phyloP scores from a whole-genome alignment of 2,113 vertebrate species.

The Nannobrachium achirus region DNA sequence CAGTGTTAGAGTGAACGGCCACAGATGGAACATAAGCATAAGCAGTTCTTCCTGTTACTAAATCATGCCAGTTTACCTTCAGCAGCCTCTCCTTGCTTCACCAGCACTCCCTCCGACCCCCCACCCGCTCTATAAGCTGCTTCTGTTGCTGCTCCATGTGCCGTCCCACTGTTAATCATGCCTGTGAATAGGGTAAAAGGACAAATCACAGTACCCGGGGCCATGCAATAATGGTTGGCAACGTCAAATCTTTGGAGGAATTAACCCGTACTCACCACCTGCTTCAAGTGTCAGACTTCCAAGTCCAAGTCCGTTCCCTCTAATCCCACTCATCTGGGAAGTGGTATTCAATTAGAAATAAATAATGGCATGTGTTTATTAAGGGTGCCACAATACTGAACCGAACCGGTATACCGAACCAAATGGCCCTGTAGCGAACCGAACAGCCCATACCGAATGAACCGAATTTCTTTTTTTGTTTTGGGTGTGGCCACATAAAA shows the following conservation, averaged over 20 bases:
- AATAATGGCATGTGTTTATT: too few species aligned
- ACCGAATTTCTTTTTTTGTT: too few species aligned
- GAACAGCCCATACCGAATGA: too few species aligned
- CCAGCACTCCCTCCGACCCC: neutral
- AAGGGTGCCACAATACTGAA: too few species aligned
- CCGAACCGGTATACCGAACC: too few species aligned
- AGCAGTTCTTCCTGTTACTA: slow-evolving; percentile 36
- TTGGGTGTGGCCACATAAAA: too few species aligned
- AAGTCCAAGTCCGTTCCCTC: slow-evolving; percentile 19
- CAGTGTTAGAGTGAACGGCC: slow-evolving; percentile 34
- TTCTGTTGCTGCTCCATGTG: slow-evolving; percentile 15
- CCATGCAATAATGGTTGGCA: slow-evolving; percentile 21
- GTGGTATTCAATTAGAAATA: slow-evolving; percentile 43
- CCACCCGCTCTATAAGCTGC: slow-evolving; percentile 5
- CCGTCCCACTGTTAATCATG: slow-evolving; percentile 21
- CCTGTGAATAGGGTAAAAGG: slow-evolving; percentile 16
- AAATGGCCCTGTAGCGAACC: too few species aligned
- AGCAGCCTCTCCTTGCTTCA: slow-evolving; percentile 6
- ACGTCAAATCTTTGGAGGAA: slow-evolving; percentile 25
- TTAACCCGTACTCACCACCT: slow-evolving; percentile 39
- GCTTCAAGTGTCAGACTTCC: slow-evolving; percentile 32
- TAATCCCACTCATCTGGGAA: slow-evolving; percentile 23
- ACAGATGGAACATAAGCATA: slow-evolving; percentile 31
- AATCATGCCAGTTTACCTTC: slow-evolving; percentile 30
- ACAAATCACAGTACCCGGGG: slow-evolving; percentile 41